These are phyloP conservation scores for Ctenomys sociabilis DNA, from an alignment of 2,113 vertebrate genomes.

Conservation along the genomic window DNA sequence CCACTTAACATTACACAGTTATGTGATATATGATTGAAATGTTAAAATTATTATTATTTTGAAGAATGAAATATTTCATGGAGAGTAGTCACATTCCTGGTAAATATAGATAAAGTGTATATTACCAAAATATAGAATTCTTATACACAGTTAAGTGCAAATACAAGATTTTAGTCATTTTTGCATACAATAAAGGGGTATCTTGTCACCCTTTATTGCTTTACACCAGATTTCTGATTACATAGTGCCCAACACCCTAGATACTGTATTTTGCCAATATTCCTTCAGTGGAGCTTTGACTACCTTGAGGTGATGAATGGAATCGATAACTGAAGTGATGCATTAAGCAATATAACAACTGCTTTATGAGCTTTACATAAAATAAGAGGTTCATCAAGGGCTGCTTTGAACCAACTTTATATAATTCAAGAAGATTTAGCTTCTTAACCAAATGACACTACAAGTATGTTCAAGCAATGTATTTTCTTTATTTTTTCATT, in stretches of 20 bases:
- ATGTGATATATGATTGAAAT: not conserved
- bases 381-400: not conserved
- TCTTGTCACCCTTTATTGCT: not conserved
- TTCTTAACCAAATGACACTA: not conserved
- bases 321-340: not conserved
- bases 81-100: not conserved
- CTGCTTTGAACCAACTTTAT: conserved; percentile 4
- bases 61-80: not conserved
- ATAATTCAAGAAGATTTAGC: not conserved
- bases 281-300: not conserved
- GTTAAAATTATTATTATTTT: not conserved
- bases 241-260: not conserved
- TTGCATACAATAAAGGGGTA: not conserved
- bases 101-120: not conserved
- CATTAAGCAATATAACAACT: not conserved
- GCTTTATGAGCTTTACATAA: not conserved
- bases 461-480: not conserved
- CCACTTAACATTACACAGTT: not conserved
- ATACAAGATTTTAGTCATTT: not conserved
- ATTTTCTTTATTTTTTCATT: not conserved
- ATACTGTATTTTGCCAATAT: not conserved
- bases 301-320: not conserved
- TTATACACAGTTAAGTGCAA: not conserved
- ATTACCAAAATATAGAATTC: not conserved
- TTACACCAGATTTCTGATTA: not conserved